These are phyloP conservation scores for Crioceris asparagi DNA, from an alignment of 2,888 invertebrate genomes.

Conservation along the genomic window DNA sequence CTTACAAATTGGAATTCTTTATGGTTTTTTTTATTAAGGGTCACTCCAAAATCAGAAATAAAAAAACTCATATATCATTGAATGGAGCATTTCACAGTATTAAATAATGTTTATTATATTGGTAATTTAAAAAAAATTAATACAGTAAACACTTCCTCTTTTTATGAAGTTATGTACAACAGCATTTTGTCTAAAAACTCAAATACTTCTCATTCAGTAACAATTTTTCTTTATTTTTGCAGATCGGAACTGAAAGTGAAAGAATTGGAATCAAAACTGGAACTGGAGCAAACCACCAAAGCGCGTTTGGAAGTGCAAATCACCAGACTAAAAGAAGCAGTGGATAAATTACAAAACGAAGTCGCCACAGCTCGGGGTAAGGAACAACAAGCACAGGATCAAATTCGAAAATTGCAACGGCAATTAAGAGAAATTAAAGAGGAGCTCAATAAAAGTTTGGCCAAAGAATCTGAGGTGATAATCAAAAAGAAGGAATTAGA, in stretches of 20 bases:
- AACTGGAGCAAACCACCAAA: slow-evolving; percentile 81
- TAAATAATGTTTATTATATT: too few relatives aligned
- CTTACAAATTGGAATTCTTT: too few relatives aligned
- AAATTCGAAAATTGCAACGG: slow-evolving; percentile 61
- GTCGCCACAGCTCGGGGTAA: slow-evolving; percentile 56
- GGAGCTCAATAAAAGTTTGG: slow-evolving; percentile 58
- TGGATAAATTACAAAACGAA: slow-evolving; percentile 64
- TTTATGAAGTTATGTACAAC: too few relatives aligned
- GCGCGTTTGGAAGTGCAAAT: slow-evolving; percentile 73
- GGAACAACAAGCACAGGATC: slow-evolving; percentile 70
- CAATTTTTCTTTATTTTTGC: slow-evolving; percentile 15
- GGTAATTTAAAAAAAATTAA: too few relatives aligned
- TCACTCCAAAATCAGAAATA: too few relatives aligned
- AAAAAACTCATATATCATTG: too few relatives aligned
- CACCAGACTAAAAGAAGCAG: slow-evolving; percentile 57
- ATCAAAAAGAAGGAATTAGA: slow-evolving; percentile 68
- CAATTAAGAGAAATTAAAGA: slow-evolving; percentile 66
- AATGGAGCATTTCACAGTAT: too few relatives aligned
- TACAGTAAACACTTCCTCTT: too few relatives aligned
- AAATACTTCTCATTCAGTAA: too few relatives aligned
- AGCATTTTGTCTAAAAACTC: too few relatives aligned
- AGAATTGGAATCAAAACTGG: slow-evolving; percentile 84
- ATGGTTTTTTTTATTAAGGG: too few relatives aligned
- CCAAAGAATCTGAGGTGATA: slow-evolving; percentile 64
- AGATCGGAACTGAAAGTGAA: slow-evolving; percentile 74